Percentiles rank a stretch among this genome's conserved stretches.
Evolutionary conservation across 2,113 vertebrate species (phyloP).

Genomic region (Taurulus bubalis): DNA sequence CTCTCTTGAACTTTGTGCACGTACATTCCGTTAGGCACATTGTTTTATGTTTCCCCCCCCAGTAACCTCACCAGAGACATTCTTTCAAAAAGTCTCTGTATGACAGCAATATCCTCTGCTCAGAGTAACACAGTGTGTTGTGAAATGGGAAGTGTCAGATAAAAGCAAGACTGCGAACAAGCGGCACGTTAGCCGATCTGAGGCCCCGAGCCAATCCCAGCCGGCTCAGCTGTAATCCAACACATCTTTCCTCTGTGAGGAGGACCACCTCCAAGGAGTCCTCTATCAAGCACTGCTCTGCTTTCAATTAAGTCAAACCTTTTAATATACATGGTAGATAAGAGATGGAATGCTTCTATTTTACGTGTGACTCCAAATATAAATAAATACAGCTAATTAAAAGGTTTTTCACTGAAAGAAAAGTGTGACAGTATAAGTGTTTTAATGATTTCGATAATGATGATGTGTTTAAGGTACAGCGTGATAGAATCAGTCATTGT

Average conservation of each 20-base stretch:
- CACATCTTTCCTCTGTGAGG: constrained; percentile 26
- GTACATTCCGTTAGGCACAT: constrained; percentile 16
- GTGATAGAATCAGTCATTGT: constrained; percentile 25
- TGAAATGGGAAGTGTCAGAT: constrained; percentile 63
- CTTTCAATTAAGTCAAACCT: constrained; percentile 6
- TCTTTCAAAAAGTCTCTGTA: constrained; percentile 21
- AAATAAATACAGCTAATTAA: not conserved
- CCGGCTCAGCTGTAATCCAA: constrained; percentile 33
- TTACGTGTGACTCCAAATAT: not conserved
- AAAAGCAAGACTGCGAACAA: constrained; percentile 36
- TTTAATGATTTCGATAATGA: not conserved
- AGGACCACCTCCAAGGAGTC: constrained; percentile 8
- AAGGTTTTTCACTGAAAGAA: not conserved
- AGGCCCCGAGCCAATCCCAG: constrained; percentile 12
- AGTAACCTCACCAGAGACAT: constrained; percentile 18
- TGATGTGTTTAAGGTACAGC: constrained; percentile 4
- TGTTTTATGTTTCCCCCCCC: constrained; percentile 8
- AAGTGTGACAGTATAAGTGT: not conserved
- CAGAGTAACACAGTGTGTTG: constrained; percentile 30
- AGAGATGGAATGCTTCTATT: not conserved
- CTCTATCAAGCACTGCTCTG: not conserved
- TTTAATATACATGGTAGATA: not conserved
- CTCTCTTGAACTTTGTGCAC: constrained; percentile 32
- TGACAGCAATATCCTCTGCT: constrained; percentile 53
- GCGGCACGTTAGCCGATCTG: constrained; percentile 26